Evolutionary conservation across 1,140 invertebrate genomes (phyloP).

Genomic region (Heliconius himera): DNA sequence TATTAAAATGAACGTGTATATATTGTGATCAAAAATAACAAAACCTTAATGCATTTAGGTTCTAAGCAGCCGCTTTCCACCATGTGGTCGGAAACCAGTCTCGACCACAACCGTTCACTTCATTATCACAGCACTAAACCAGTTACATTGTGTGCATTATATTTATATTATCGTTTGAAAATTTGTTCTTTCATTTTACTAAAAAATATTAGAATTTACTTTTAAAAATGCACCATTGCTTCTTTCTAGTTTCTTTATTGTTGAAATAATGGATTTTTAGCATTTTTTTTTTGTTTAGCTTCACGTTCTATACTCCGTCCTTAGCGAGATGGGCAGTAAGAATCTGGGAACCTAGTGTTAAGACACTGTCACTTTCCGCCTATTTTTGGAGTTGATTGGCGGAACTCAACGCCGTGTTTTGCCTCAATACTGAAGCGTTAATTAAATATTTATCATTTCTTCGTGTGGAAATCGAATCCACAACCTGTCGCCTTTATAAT

Average conservation of each 20-base stretch:
- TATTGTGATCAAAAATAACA: constrained; percentile 13
- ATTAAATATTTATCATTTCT: too few relatives aligned
- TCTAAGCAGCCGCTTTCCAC: constrained; percentile 54
- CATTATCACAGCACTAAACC: constrained; percentile 48
- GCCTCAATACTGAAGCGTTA: too few relatives aligned
- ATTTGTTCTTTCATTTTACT: neutral
- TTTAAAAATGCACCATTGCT: neutral
- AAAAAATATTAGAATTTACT: neutral
- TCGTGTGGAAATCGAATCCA: too few relatives aligned
- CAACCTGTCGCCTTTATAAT: too few relatives aligned
- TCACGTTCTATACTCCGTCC: too few relatives aligned
- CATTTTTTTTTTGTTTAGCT: too few relatives aligned
- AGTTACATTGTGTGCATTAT: constrained; percentile 40
- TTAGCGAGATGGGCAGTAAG: too few relatives aligned
- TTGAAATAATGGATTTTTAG: too few relatives aligned
- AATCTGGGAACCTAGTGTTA: too few relatives aligned
- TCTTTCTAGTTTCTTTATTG: neutral
- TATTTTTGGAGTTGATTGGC: too few relatives aligned
- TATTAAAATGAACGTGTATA: neutral
- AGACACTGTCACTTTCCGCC: too few relatives aligned
- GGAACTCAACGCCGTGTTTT: too few relatives aligned
- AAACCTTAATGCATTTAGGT: constrained; percentile 26
- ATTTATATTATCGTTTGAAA: neutral
- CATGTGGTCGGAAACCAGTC: constrained; percentile 51
- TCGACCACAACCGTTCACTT: constrained; percentile 32